These are phyloP conservation scores for Onychostruthus taczanowskii DNA, from an alignment of 2,113 vertebrate genomes.

Conservation along the genomic window DNA sequence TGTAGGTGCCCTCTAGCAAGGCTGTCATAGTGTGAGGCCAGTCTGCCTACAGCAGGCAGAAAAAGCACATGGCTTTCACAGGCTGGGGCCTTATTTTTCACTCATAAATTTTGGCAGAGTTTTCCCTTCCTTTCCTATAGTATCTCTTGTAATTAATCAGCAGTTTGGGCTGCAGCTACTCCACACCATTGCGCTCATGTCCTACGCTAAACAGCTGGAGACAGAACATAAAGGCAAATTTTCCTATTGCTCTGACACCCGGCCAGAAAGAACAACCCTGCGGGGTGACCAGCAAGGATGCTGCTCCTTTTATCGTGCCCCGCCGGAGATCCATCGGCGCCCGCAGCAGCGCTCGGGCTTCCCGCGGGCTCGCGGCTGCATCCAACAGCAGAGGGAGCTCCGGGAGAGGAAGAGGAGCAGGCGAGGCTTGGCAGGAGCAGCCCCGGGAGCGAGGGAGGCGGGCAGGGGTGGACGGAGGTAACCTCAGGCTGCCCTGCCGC, in stretches of 20 bases:
- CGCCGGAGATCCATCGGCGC: not conserved
- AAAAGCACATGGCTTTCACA: not conserved
- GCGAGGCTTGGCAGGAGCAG: not conserved
- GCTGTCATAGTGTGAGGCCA: not conserved
- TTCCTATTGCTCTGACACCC: not conserved
- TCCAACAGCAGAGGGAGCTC: constrained; percentile 62
- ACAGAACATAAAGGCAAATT: not conserved
- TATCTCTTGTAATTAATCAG: not conserved
- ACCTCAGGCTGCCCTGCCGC: not conserved
- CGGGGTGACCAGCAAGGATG: not conserved
- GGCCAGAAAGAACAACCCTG: not conserved
- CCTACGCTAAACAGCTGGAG: not conserved
- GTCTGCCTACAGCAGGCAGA: not conserved
- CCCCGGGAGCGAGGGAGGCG: not conserved
- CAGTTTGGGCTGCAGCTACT: not conserved
- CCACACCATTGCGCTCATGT: not conserved
- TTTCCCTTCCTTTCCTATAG: not conserved
- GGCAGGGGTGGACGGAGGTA: not conserved
- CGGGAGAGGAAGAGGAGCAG: constrained; percentile 2
- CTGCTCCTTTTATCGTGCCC: not conserved
- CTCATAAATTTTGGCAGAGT: not conserved
- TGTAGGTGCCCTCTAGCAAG: not conserved
- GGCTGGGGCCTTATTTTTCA: not conserved
- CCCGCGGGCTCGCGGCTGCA: not conserved
- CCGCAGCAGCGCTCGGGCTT: not conserved